Base-by-base conservation (phyloP, 2,888 invertebrate genomes). In the Cosmopolites sordidus region DNA sequence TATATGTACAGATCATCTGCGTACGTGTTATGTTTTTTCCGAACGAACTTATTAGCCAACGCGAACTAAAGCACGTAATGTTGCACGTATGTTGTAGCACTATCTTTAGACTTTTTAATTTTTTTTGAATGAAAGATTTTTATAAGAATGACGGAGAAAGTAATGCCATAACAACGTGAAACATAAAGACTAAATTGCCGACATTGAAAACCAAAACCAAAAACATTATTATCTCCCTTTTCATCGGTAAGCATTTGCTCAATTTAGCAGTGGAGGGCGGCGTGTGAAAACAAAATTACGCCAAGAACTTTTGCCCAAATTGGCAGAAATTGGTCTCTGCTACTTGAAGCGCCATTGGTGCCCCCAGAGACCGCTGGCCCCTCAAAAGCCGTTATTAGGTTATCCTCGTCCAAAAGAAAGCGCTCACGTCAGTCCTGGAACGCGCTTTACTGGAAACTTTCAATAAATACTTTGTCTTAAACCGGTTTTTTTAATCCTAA, bases 311-410 rank as follows among this genome's bases (percentile, higher is more conserved):
- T 68, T 64, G 65, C 54, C 74, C 72, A 79, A 80, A 80, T 79
- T 79, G 79, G 77, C 78, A 76, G 76, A 77, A 80, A 79, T 79
- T 79, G 79, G 78, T 74, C 77, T 75, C 70, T 69, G 66, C 67
- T 66, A 65, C 66, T 66, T 65, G 65, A 66, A 63, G 64, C 64
- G 61, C 46, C 65, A 62, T 63, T 66, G 64, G 50, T 57, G 65
- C 70, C 73, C 66, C 58, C 60, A 47, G 73, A 69, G 73, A 73
- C 60, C 69, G 42, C 56, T 56, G 66, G 67, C 69, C 73, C 70
- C 71, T 69, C 68, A 67, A 66, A 64, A 66, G 60, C 69, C 71
- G 71, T 74, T 73, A 74, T 74, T 74, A 73, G 71, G 73, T 74
- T 74, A 74, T 72, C 68, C 58, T 43, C 12, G 48, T 18, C 53